phyloP scores from a whole-genome alignment of 2,113 vertebrate genomes.

The Poecile atricapillus region DNA sequence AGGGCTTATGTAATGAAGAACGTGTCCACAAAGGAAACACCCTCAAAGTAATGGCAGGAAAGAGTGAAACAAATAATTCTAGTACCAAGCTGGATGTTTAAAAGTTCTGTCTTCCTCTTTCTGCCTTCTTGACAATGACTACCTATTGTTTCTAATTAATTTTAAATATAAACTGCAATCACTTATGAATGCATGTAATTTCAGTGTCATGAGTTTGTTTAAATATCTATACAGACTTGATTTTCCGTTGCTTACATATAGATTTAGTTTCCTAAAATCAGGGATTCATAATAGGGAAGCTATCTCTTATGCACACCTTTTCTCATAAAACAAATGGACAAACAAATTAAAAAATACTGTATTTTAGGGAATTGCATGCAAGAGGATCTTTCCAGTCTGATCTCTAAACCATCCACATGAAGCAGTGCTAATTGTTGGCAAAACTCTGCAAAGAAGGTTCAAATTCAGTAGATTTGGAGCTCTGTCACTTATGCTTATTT shows the following conservation, averaged over 20 bases:
- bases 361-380: neutral
- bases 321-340: neutral
- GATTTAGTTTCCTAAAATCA: neutral
- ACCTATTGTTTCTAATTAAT: neutral
- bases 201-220: neutral
- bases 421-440: neutral
- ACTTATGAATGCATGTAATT: neutral
- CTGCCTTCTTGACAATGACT: neutral
- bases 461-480: neutral
- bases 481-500: neutral
- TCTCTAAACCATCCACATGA: neutral
- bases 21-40: fast-evolving
- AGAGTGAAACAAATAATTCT: neutral
- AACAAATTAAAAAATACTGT: neutral
- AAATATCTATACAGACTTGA: neutral
- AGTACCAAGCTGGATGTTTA: neutral
- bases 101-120: neutral
- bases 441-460: neutral
- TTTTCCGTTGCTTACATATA: neutral
- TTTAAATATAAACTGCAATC: neutral
- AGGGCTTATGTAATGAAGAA: neutral
- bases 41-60: neutral
- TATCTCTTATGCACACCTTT: neutral
- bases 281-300: neutral
- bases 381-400: neutral